Evolutionary conservation across 2,888 invertebrate genomes (phyloP), one percentile per base, ranked within the genome.

Genomic region (Athalia cordata): DNA sequence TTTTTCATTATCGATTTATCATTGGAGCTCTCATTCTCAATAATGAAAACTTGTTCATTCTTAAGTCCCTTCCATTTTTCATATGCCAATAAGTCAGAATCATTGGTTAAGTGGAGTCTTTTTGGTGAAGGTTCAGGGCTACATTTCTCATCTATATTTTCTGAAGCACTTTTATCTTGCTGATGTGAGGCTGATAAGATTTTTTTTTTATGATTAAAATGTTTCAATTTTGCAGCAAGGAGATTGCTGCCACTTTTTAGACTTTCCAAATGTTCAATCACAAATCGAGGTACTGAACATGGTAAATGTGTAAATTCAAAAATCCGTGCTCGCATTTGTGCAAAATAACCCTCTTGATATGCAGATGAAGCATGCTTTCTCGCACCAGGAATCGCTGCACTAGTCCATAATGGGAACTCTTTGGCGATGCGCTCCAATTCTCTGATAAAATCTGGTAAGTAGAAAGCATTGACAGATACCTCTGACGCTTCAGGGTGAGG

Each of bases 381-480:
- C 15, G 62, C 47, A 49, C 49, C 49, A 66, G 78, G 74, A 50
- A 74, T 66, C 57, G 67, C 64, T 15, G 66, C 64, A 65, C 15
- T 66, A 5, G 75, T 78, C 78, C 78, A 78, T 29, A 65, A 11
- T 15, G 75, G 75, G 49, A 78, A 78, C 43, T 78, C 78, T 78
- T 78, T 66, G 5, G 57, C 66, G 7, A 78, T 66, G 55, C 67
- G 64, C 59, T 74, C 75, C 29, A 75, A 78, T 49, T 75, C 65
- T 61, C 43, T 78, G 49, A 65, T 57, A 43, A 75, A 78, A 50
- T 74, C 78, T 9, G 74, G 57, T 47, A 64, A 52, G 47, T 75
- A 75, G 49, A 78, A 78, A 55, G 65, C 75, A 49, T 78, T 78
- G 8, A 66, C 50, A 47, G 52, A 57, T 52, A 29, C 74, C 49